Evolutionary conservation across 2,797 vertebrate genomes (phyloP).

Genomic region (Prionace glauca): DNA sequence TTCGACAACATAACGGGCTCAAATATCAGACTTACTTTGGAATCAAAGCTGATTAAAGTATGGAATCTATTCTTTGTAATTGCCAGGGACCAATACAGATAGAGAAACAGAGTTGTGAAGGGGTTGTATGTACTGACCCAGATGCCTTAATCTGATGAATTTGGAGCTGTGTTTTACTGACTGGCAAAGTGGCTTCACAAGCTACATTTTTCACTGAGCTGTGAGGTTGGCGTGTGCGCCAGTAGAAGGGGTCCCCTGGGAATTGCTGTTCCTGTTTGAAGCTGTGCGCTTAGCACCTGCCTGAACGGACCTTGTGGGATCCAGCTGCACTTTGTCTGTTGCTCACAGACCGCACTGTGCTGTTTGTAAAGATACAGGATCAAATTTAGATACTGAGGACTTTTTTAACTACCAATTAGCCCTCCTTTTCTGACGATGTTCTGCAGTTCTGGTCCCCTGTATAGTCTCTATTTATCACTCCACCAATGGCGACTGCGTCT

Average conservation of each 20-base stretch:
- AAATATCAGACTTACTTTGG: background rate
- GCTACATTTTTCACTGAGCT: background rate
- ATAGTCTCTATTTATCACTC: background rate
- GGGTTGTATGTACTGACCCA: background rate
- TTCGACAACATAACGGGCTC: background rate
- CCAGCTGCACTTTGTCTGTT: constrained; percentile 5
- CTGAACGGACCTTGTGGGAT: background rate
- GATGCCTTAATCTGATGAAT: background rate
- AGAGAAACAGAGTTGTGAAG: background rate
- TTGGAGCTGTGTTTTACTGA: background rate
- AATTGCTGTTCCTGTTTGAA: background rate
- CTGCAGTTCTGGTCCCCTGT: background rate
- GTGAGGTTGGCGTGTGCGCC: background rate
- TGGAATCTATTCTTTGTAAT: background rate
- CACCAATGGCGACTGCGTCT: background rate
- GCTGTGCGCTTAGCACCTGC: background rate
- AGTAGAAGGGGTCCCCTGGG: background rate
- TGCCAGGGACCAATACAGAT: background rate
- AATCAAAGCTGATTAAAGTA: background rate
- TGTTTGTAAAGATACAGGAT: background rate
- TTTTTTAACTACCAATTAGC: background rate
- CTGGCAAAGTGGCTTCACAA: background rate
- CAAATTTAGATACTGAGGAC: background rate
- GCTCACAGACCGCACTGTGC: background rate
- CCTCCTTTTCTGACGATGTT: background rate